Conservation (phyloP, 2,797 vertebrate species). For the Tangara arthus region DNA sequence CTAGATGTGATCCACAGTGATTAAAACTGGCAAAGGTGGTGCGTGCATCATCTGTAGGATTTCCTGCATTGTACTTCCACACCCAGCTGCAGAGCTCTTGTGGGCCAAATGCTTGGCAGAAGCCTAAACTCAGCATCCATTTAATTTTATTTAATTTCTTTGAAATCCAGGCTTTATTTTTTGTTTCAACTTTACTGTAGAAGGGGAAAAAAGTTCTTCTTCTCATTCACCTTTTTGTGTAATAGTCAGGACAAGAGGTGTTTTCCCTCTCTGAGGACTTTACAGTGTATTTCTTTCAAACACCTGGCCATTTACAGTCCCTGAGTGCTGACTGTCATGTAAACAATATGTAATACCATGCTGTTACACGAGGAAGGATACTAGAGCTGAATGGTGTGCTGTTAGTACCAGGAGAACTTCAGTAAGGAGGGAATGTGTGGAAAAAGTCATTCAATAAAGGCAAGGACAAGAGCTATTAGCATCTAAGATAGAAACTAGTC, state of each 20-base stretch:
- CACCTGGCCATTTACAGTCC: background rate
- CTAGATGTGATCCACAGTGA: background rate
- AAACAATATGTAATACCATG: background rate
- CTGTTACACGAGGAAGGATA: background rate
- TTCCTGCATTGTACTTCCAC: background rate
- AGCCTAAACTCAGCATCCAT: background rate
- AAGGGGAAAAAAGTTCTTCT: background rate
- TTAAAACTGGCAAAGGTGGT: background rate
- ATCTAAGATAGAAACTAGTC: background rate
- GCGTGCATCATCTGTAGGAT: background rate
- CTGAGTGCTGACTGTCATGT: background rate
- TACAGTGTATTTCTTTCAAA: background rate
- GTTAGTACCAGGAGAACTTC: background rate
- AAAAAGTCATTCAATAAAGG: background rate
- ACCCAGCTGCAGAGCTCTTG: background rate
- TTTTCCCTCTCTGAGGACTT: background rate
- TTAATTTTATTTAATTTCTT: background rate
- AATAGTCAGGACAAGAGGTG: background rate
- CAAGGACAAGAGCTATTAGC: background rate
- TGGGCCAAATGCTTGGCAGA: background rate
- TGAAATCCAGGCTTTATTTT: background rate
- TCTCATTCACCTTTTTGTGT: background rate
- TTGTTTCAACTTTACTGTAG: background rate
- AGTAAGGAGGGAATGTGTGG: background rate
- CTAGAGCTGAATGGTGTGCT: background rate